phyloP scores from a whole-genome alignment of 2,797 vertebrate genomes.

The Takifugu rubripes region DNA sequence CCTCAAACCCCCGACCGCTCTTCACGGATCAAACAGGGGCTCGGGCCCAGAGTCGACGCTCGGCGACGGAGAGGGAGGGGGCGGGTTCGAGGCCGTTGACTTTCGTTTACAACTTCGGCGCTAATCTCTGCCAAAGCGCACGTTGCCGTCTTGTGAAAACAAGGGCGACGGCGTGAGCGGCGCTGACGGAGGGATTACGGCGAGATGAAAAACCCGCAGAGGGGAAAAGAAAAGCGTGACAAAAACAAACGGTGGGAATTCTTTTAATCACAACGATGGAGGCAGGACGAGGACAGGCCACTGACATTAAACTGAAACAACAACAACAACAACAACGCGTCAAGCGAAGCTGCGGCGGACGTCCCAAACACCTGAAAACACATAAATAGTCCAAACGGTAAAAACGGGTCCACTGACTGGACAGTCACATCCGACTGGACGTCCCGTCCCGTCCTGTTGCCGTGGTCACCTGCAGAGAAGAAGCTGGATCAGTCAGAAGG shows the following conservation, averaged over 20 bases:
- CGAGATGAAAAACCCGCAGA: conserved; percentile 40
- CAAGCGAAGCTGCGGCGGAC: conserved; percentile 7
- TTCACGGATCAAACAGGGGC: conserved; percentile 49
- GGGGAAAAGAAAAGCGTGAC: conserved; percentile 23
- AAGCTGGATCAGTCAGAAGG: background rate
- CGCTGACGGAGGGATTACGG: conserved; percentile 44
- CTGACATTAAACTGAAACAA: conserved; percentile 12
- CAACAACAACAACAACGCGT: background rate
- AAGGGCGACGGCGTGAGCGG: conserved; percentile 28
- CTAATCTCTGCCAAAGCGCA: conserved; percentile 55
- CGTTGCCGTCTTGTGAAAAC: conserved; percentile 49
- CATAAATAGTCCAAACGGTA: conserved; percentile 51
- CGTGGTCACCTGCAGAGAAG: conserved; percentile 47
- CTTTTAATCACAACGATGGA: conserved; percentile 57
- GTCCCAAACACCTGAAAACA: conserved; percentile 14
- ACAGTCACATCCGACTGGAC: conserved; percentile 50
- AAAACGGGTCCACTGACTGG: conserved; percentile 9
- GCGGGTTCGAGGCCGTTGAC: conserved; percentile 58
- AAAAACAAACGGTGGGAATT: conserved; percentile 42
- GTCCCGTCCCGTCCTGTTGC: conserved; percentile 29
- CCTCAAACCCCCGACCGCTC: conserved; percentile 58
- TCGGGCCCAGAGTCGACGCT: conserved; percentile 30
- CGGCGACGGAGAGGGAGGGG: conserved; percentile 40
- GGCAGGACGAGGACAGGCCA: conserved; percentile 1
- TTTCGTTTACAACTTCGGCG: conserved; percentile 42